Evolutionary conservation across 2,888 invertebrate genomes (phyloP).

Genomic region (Laothoe populi): DNA sequence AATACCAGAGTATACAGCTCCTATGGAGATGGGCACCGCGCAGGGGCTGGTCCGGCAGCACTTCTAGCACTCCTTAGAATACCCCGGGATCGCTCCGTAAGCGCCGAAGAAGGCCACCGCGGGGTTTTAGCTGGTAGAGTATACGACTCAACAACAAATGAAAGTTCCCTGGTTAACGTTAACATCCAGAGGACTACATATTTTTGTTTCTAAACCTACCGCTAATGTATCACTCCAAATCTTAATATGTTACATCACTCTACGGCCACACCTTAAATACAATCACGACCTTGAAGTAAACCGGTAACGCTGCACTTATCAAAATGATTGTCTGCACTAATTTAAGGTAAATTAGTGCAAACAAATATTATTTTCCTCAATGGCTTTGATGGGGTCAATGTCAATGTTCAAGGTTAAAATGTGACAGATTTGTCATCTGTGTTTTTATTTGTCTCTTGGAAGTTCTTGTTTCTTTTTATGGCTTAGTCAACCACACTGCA

Average conservation of each 20-base stretch:
- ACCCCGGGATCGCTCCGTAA: too few relatives aligned
- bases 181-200: too few relatives aligned
- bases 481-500: too few relatives aligned
- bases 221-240: neutral
- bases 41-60: too few relatives aligned
- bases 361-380: neutral
- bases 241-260: neutral
- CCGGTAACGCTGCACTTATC: neutral
- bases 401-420: neutral
- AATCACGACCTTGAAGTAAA: neutral
- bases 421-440: neutral
- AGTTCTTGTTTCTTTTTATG: neutral
- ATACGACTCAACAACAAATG: too few relatives aligned
- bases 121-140: too few relatives aligned
- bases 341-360: neutral
- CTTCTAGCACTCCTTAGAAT: too few relatives aligned
- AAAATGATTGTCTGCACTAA: neutral
- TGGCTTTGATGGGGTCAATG: constrained; percentile 2
- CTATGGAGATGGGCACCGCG: too few relatives aligned
- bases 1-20: too few relatives aligned
- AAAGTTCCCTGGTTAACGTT: too few relatives aligned
- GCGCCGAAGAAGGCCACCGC: too few relatives aligned
- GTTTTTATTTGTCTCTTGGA: neutral
- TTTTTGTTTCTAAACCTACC: neutral
- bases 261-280: neutral